Percentiles rank a stretch among this genome's conserved stretches.
These are phyloP conservation scores for Semibalanus balanoides DNA, from an alignment of 1,140 invertebrate species.

Conservation along the genomic window DNA sequence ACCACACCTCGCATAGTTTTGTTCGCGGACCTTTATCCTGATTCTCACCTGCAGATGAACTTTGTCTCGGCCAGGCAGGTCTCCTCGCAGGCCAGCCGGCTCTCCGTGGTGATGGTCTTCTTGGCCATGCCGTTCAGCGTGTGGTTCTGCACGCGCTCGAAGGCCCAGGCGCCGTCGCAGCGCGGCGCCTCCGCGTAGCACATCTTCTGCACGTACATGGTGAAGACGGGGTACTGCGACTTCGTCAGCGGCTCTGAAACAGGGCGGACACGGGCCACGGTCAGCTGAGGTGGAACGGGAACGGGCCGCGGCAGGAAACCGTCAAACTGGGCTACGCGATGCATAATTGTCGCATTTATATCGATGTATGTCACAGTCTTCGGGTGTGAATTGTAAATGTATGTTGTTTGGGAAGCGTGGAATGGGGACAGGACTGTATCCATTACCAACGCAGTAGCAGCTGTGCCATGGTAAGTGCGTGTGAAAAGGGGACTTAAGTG, in stretches of 20 bases:
- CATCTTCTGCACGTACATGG: slow-evolving; percentile 38
- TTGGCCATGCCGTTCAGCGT: slow-evolving; percentile 23
- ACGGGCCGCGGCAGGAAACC: not conserved
- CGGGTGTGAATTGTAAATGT: too few species aligned
- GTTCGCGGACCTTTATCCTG: too few species aligned
- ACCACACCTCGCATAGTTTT: too few species aligned
- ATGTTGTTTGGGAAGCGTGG: too few species aligned
- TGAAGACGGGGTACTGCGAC: slow-evolving; percentile 41
- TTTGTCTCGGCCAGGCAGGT: slow-evolving; percentile 32
- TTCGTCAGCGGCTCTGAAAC: slow-evolving; percentile 28
- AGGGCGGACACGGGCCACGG: not conserved
- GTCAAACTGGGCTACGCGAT: too few species aligned
- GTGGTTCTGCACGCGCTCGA: slow-evolving; percentile 31
- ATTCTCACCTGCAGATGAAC: slow-evolving; percentile 34
- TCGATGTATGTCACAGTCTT: too few species aligned
- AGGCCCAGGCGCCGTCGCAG: slow-evolving; percentile 32
- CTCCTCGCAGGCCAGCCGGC: slow-evolving; percentile 31
- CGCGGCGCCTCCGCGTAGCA: slow-evolving; percentile 27
- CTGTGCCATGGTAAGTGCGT: too few species aligned
- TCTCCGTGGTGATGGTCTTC: slow-evolving; percentile 24
- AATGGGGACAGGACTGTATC: too few species aligned
- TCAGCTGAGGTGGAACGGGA: not conserved
- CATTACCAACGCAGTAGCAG: too few species aligned
- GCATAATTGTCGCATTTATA: too few species aligned
- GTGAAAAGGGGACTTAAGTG: too few species aligned